phyloP scores from a whole-genome alignment of 2,797 vertebrate genomes.

The Cichlasoma orientale region DNA sequence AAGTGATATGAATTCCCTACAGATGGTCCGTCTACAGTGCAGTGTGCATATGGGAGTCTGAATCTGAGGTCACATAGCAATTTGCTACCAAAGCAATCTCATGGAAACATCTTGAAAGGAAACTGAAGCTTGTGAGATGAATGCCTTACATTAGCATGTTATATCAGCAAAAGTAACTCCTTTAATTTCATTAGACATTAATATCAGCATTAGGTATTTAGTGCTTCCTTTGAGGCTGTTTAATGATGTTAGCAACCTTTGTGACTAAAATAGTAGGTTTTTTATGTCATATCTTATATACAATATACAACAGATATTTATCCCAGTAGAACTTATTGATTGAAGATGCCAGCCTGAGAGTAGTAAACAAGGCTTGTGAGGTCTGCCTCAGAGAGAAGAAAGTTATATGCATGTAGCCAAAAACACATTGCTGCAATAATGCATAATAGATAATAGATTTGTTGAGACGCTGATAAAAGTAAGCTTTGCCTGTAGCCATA shows the following conservation, averaged over 20 bases:
- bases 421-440: not conserved
- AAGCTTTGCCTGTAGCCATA: not conserved
- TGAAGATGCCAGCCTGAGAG: not conserved
- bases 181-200: not conserved
- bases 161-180: not conserved
- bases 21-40: slow-evolving; percentile 49
- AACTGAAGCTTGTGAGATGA: not conserved
- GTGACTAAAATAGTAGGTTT: not conserved
- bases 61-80: slow-evolving; percentile 15
- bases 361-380: not conserved
- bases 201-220: not conserved
- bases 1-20: slow-evolving; percentile 47
- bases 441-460: not conserved
- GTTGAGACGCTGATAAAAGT: not conserved
- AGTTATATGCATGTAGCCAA: not conserved
- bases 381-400: not conserved
- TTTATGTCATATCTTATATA: not conserved
- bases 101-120: slow-evolving; percentile 16
- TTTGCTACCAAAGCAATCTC: not conserved
- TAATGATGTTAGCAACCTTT: not conserved
- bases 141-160: not conserved
- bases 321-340: not conserved
- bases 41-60: slow-evolving; percentile 27
- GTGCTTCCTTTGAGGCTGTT: not conserved
- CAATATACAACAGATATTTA: not conserved